These are phyloP conservation scores for Stylophora pistillata DNA, from an alignment of 64 coral and sea anemone species.

Conservation along the genomic window DNA sequence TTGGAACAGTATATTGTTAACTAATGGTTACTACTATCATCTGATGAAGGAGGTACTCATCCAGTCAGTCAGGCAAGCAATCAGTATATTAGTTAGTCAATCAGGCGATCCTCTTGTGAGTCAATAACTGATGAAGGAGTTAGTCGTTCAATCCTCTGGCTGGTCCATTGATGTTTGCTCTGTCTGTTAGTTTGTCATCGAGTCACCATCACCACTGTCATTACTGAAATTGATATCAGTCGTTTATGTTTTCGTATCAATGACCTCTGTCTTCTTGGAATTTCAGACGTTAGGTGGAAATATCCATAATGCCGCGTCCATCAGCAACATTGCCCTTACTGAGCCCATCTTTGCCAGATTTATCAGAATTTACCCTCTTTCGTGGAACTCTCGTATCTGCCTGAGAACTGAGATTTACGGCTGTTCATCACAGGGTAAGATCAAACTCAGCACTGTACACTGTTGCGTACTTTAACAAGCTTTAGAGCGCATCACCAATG, in stretches of 20 bases:
- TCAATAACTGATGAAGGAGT: neutral
- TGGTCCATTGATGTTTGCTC: neutral
- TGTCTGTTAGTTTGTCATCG: neutral
- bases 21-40: no score
- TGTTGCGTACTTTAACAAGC: neutral
- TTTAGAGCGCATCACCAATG: no score
- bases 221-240: neutral
- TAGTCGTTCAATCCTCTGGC: neutral
- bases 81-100: neutral
- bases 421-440: slow-evolving; percentile 67
- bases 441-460: no score
- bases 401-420: slow-evolving; percentile 86
- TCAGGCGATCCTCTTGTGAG: neutral
- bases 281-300: slow-evolving; percentile 60
- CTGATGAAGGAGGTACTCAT: no score
- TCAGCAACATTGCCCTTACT: slow-evolving; percentile 35
- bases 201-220: neutral
- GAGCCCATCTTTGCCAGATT: slow-evolving; percentile 70
- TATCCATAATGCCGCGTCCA: slow-evolving; percentile 9
- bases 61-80: neutral
- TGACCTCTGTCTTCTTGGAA: neutral
- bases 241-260: neutral
- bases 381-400: slow-evolving; percentile 72
- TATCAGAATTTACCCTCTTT: slow-evolving; percentile 73
- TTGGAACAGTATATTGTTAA: no score